Evolutionary conservation across 2,797 vertebrate species (phyloP), one percentile per base, ranked within the genome.

Genomic region (Periophthalmus magnuspinnatus): DNA sequence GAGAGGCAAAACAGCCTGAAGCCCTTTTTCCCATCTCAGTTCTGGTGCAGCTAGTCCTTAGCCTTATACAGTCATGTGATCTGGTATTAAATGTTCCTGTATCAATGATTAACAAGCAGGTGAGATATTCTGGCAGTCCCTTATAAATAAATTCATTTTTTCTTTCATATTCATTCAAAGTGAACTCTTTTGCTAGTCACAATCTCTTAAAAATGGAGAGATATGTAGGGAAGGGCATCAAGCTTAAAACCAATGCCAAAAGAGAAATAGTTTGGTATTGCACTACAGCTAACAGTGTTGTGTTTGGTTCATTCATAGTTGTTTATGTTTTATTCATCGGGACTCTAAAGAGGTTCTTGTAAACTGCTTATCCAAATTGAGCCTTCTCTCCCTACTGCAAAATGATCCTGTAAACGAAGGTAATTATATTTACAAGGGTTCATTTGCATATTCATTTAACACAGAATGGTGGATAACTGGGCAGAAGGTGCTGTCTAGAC

Each of bases 271-370:
- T 17, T 57, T 14, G 28, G 3, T 21, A 61, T 38, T 61, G 34
- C 34, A 14, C 5, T 11, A 41, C 57, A 61, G 16, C 3, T 22
- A 58, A 58, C 14, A 6, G 10, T 19, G 58, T 36, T 10, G 2
- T 32, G 65, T 68, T 71, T 77, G 57, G n/a, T 71, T 84, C 71
- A 77, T 80, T 81, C 28, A 65, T 78, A 19, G 65, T 68, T 55
- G 57, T 77, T 73, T 58, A 75, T 74, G 55, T 33, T 76, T 81
- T 80, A 76, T 73, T 82, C 67, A 74, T 79, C 67, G 6, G 9
- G 9, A 54, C 5, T 17, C 13, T 68, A 70, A 16, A 57, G 32
- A 70, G 38, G 45, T 79, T 81, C 9, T 33, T 68, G 61, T 52
- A 62, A 80, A 75, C 34, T 77, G 56, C 28, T 76, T 41, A 76